A percentile compares a stretch with the other conserved stretches of the same genome.
Conservation (phyloP, 2,113 vertebrate species). For the Xiphophorus maculatus region DNA sequence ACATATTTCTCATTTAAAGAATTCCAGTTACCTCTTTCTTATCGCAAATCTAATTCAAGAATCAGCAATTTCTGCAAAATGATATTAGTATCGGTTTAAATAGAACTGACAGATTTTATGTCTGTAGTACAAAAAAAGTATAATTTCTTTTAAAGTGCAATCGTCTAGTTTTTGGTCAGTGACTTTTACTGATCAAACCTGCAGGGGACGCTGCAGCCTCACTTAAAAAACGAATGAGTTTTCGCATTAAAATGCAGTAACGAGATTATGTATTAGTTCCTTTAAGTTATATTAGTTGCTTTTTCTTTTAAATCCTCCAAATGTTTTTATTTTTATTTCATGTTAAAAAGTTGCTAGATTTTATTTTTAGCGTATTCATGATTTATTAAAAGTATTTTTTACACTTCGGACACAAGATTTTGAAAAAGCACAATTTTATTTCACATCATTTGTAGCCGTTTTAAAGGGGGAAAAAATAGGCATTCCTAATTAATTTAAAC, state of each 20-base stretch:
- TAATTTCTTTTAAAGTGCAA: too few relatives aligned
- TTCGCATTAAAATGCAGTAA: background rate
- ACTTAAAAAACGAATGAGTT: constrained; percentile 17
- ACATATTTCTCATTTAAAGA: too few relatives aligned
- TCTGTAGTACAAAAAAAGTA: too few relatives aligned
- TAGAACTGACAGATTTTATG: too few relatives aligned
- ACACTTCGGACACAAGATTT: background rate
- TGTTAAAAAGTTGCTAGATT: background rate
- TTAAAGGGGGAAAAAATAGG: background rate
- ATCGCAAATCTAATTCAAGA: background rate
- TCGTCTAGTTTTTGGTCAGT: too few relatives aligned
- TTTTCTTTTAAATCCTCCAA: background rate
- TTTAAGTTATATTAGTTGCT: background rate
- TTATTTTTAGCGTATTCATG: background rate
- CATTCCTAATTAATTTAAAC: background rate
- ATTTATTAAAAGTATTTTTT: background rate
- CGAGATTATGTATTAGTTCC: background rate
- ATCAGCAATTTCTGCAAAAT: background rate
- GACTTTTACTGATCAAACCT: constrained; percentile 11
- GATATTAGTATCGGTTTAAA: too few relatives aligned
- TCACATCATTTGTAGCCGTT: background rate
- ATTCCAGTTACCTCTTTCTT: too few relatives aligned
- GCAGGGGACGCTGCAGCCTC: constrained; percentile 58
- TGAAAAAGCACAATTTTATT: background rate
- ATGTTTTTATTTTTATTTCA: background rate